Base-by-base conservation (phyloP, 2,797 vertebrate genomes). In the Sphenodon punctatus region DNA sequence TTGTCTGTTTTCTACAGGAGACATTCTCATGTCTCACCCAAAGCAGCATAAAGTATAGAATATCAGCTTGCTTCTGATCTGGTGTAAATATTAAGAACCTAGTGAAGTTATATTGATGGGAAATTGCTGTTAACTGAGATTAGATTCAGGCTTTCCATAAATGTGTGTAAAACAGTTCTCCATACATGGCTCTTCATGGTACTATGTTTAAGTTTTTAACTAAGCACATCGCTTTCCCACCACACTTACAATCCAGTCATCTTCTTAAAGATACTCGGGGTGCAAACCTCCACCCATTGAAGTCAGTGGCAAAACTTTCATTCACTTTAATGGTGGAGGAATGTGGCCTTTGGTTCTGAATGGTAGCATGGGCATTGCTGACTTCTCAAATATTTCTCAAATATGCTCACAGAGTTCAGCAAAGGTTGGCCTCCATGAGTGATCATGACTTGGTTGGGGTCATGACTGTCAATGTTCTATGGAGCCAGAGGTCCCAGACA, bases 171-270 rank as follows among this genome's bases (percentile, higher is more conserved):
- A 67, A 58, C 65, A 8, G 8, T n/a, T n/a, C n/a, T n/a, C n/a
- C n/a, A n/a, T n/a, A n/a, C n/a, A n/a, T n/a, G n/a, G n/a, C n/a
- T n/a, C n/a, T n/a, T n/a, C n/a, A n/a, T n/a, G n/a, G 88, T 85
- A 85, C 89, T 90, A 90, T 23, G 53, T 83, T 19, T 71, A 80
- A 75, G 66, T 61, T 39, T 90, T 85, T 85, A 90, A 87, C 90
- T 90, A 90, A 90, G 92, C 86, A 90, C 85, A 63, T 65, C 42
- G 55, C 73, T 74, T 51, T 51, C 25, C 14, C 48, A n/a, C 25
- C 25, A 51, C 48, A 25, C 14, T 27, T 51, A 51, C 51, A 49
- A 51, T 56, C 56, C 30, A 55, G 16, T 55, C 27, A 34, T 56
- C 19, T 56, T 56, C 9, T 12, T 32, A 34, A 30, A 56, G 53